phyloP scores from a whole-genome alignment of 2,797 vertebrate species.

The Hippocampus kuda region DNA sequence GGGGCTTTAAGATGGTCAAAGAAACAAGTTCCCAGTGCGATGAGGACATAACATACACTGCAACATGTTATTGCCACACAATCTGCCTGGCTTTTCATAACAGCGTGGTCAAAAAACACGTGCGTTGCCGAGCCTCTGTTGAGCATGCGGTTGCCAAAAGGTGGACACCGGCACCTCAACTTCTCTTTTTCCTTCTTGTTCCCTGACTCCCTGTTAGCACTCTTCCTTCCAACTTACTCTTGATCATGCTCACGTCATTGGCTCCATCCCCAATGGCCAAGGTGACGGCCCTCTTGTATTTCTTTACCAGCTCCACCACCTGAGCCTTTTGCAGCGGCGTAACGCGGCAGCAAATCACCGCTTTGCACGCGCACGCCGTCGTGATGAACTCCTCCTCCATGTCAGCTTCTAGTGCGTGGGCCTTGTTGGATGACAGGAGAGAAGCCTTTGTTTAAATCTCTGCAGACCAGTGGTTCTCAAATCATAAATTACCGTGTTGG shows the following conservation, averaged over 20 bases:
- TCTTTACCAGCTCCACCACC: slow-evolving; percentile 93
- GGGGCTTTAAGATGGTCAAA: neutral
- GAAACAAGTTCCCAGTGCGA: neutral
- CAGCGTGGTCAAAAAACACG: neutral
- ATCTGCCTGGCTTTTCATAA: neutral
- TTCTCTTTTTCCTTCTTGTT: slow-evolving; percentile 21
- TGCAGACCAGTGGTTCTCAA: neutral
- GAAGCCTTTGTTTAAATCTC: neutral
- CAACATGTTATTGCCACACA: slow-evolving; percentile 1
- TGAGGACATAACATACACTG: neutral
- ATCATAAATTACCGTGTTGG: no score
- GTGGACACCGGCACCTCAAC: slow-evolving; percentile 7
- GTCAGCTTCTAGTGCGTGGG: slow-evolving; percentile 85
- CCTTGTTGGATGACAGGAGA: slow-evolving; percentile 52
- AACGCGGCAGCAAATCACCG: slow-evolving; percentile 90
- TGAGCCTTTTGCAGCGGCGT: slow-evolving; percentile 91
- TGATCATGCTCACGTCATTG: slow-evolving; percentile 96
- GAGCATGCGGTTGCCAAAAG: slow-evolving; percentile 22
- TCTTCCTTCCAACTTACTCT: slow-evolving; percentile 69
- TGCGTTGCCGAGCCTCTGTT: neutral
- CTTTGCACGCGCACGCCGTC: slow-evolving; percentile 80
- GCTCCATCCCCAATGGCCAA: slow-evolving; percentile 89
- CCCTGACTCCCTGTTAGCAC: neutral
- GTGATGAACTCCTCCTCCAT: slow-evolving; percentile 86
- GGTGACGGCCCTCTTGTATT: slow-evolving; percentile 87